These are phyloP conservation scores for Formicarius rufipectus DNA, from an alignment of 2,113 vertebrate genomes.

Conservation along the genomic window DNA sequence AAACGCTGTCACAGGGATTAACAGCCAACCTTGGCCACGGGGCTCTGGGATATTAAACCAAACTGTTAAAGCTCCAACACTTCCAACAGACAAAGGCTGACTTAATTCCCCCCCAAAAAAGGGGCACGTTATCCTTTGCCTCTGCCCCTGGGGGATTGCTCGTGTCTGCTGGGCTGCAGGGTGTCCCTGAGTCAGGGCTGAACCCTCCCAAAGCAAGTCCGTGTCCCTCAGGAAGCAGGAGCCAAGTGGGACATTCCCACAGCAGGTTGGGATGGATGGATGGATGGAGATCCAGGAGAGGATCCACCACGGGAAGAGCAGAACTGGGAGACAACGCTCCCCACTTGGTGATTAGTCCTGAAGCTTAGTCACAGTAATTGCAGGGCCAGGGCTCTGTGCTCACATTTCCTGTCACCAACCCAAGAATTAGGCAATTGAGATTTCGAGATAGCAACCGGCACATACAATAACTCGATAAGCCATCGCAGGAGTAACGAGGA, in stretches of 20 bases:
- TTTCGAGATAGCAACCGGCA: slow-evolving; percentile 20
- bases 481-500: neutral
- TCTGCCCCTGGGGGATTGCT: neutral
- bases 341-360: neutral
- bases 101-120: neutral
- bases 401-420: slow-evolving; percentile 40
- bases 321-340: neutral
- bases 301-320: neutral
- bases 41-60: neutral
- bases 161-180: neutral
- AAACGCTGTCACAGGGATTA: neutral
- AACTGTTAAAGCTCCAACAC: neutral
- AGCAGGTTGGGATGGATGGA: rapidly evolving
- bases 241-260: rapidly evolving
- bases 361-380: slow-evolving; percentile 42
- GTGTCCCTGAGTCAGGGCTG: neutral
- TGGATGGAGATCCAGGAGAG: neutral
- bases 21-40: neutral
- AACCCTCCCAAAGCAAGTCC: neutral
- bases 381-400: slow-evolving; percentile 14
- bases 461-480: neutral
- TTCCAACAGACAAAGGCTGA: neutral
- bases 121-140: neutral
- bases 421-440: slow-evolving; percentile 50
- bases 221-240: neutral